These are phyloP conservation scores for Creontiades dilutus DNA, from an alignment of 2,888 invertebrate genomes.

Conservation along the genomic window DNA sequence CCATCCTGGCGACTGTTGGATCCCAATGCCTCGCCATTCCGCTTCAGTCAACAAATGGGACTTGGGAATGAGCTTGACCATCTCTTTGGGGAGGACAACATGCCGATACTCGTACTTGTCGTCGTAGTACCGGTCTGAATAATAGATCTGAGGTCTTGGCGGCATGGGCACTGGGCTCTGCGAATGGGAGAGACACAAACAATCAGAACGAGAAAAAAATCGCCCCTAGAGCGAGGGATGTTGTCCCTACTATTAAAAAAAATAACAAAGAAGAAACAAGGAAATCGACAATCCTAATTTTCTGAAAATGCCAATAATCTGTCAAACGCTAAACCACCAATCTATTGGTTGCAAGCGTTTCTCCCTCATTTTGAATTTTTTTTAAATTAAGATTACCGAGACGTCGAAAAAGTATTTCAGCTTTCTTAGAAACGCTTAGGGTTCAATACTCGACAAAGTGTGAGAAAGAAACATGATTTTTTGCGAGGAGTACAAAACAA, in stretches of 20 bases:
- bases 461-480: no score
- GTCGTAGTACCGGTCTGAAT: constrained; percentile 95
- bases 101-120: constrained; percentile 96
- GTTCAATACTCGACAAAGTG: no score
- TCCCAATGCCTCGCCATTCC: constrained; percentile 96
- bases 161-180: constrained; percentile 52
- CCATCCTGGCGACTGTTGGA: constrained; percentile 98
- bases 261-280: background rate
- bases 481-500: no score
- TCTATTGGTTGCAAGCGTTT: background rate
- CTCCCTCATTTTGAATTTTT: no score
- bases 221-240: background rate
- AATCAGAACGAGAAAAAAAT: background rate
- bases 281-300: background rate
- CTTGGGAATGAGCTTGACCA: constrained; percentile 93
- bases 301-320: background rate
- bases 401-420: no score
- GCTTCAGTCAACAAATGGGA: constrained; percentile 95
- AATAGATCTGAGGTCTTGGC: constrained; percentile 85
- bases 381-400: no score
- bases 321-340: background rate
- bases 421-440: no score
- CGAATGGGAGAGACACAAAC: background rate
- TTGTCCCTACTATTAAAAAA: background rate
- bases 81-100: constrained; percentile 95